Conservation (phyloP, 2,113 vertebrate genomes). For the Trinectes maculatus region DNA sequence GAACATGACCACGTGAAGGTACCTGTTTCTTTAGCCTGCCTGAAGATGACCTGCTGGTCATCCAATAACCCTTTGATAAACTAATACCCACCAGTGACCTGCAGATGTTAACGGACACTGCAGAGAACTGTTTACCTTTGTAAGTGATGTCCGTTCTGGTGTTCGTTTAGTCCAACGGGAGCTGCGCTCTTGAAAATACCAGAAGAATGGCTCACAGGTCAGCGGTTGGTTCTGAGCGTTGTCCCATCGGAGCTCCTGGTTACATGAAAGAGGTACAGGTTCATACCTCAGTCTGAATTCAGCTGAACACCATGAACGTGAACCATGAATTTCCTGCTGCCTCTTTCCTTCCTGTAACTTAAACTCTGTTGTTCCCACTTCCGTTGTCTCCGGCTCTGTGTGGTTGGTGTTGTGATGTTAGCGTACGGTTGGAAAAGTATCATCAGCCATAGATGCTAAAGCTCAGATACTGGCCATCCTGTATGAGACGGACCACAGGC, state of each 20-base stretch:
- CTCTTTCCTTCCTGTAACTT: conserved; percentile 1
- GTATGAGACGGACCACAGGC: conserved; percentile 96
- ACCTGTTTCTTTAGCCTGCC: background rate
- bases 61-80: background rate
- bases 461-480: conserved; percentile 94
- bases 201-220: conserved; percentile 37
- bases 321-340: no score
- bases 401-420: conserved; percentile 72
- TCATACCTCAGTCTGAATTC: background rate
- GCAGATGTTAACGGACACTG: background rate
- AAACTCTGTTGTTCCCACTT: conserved; percentile 5
- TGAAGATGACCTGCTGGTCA: background rate
- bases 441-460: conserved; percentile 89
- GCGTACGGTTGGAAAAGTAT: conserved; percentile 94
- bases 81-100: background rate
- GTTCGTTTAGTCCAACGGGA: conserved; percentile 65
- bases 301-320: no score
- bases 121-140: background rate
- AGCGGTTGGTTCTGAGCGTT: conserved; percentile 60
- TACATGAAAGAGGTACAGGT: conserved; percentile 78
- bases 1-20: conserved; percentile 47
- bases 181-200: conserved; percentile 9
- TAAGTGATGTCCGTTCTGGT: conserved; percentile 36
- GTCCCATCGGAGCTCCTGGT: conserved; percentile 60
- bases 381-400: conserved; percentile 24